These are phyloP conservation scores for Hippocampus abdominalis DNA, from an alignment of 2,113 vertebrate species.

Conservation along the genomic window DNA sequence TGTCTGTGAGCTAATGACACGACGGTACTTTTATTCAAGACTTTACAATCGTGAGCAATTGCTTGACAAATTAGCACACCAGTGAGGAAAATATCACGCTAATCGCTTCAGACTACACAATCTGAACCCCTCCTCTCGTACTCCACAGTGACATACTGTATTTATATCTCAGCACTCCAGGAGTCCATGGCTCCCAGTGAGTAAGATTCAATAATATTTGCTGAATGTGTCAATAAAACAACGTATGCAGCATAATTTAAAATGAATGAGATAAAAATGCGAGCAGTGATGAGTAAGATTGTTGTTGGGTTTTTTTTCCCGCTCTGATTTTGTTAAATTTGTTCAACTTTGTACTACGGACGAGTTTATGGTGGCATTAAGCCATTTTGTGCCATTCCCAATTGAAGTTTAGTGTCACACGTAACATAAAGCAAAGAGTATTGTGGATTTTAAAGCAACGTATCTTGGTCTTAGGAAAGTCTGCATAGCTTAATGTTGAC, in stretches of 20 bases:
- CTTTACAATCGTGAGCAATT: slow-evolving; percentile 4
- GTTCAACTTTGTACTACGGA: background rate
- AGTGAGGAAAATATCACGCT: slow-evolving; percentile 28
- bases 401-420: background rate
- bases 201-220: slow-evolving; percentile 46
- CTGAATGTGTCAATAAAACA: slow-evolving; percentile 48
- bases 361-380: background rate
- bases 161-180: slow-evolving; percentile 28
- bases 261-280: slow-evolving; percentile 44
- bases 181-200: slow-evolving; percentile 28
- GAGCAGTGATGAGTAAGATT: background rate
- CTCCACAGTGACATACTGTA: slow-evolving; percentile 7
- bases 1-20: background rate
- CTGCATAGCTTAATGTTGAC: too few species aligned
- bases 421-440: background rate
- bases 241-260: slow-evolving; percentile 30
- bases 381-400: background rate
- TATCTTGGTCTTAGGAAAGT: too few species aligned
- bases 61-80: slow-evolving; percentile 45
- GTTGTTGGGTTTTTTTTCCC: background rate
- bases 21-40: background rate
- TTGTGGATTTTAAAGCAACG: too few species aligned
- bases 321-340: background rate
- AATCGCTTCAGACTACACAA: slow-evolving; percentile 36
- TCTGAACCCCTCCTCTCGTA: slow-evolving; percentile 10